Conservation (phyloP, 2,797 vertebrate species). For the Glyptemys insculpta region DNA sequence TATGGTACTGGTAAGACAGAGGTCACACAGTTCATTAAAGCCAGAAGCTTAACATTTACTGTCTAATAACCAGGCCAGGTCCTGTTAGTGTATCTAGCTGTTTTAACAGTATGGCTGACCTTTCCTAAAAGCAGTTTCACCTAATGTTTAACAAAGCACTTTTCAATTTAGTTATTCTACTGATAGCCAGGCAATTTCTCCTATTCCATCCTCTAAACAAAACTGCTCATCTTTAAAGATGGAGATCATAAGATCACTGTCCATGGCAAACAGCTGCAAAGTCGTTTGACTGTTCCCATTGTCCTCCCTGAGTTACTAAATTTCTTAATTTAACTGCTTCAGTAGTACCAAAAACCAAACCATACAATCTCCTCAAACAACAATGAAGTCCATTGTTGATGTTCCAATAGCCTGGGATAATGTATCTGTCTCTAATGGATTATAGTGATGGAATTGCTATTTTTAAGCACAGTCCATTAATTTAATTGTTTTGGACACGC, state of each 20-base stretch:
- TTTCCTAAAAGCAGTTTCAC: fast-evolving
- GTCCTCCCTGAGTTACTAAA: constrained; percentile 57
- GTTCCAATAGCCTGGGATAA: constrained; percentile 30
- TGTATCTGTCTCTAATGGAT: background rate
- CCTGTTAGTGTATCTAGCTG: fast-evolving
- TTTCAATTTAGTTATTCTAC: constrained; percentile 24
- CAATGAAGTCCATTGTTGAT: constrained; percentile 59
- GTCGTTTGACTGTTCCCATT: constrained; percentile 66
- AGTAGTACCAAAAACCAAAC: constrained; percentile 45
- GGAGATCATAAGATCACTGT: constrained; percentile 63
- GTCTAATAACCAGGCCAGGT: background rate
- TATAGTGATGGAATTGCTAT: background rate
- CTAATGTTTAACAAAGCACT: background rate
- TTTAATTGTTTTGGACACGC: constrained; percentile 48
- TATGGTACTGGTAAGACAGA: background rate
- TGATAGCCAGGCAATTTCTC: background rate
- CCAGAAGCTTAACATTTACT: background rate
- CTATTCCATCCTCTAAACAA: constrained; percentile 46
- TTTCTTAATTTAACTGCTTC: constrained; percentile 62
- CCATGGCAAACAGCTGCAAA: constrained; percentile 69
- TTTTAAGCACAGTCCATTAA: background rate
- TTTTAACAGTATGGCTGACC: background rate
- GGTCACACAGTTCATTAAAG: fast-evolving
- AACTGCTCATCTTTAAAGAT: constrained; percentile 64
- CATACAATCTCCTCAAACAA: constrained; percentile 27